These are phyloP conservation scores for Saccostrea cuccullata DNA, from an alignment of 1,140 invertebrate genomes.

Conservation along the genomic window DNA sequence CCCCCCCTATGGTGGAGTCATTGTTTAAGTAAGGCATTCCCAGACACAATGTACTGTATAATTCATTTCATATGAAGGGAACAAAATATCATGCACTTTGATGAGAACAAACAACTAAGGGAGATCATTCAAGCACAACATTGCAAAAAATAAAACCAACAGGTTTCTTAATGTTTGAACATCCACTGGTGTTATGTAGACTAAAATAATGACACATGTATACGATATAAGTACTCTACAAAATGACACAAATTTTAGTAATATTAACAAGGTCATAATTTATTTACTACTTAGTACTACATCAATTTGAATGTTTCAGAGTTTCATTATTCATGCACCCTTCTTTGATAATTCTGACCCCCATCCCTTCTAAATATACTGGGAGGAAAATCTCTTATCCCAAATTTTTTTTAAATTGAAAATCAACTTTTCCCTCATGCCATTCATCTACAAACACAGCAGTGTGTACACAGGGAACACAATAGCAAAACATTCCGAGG, in stretches of 20 bases:
- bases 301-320: background rate
- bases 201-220: background rate
- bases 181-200: background rate
- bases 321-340: background rate
- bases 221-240: background rate
- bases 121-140: background rate
- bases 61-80: background rate
- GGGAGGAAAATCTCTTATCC: no score
- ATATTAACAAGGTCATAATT: no score
- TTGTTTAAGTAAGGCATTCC: background rate
- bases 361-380: background rate
- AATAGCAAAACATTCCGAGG: conserved; percentile 41
- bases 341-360: background rate
- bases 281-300: background rate
- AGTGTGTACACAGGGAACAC: background rate
- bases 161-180: no score
- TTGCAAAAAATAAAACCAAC: no score
- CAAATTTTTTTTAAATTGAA: background rate
- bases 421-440: background rate
- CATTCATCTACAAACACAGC: background rate
- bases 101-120: background rate
- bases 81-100: background rate
- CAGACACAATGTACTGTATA: background rate
- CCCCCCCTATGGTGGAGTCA: background rate
- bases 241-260: background rate